A percentile compares a stretch with the other conserved stretches of the same genome.
phyloP scores from a whole-genome alignment of 2,113 vertebrate genomes.

The Globicephala melas region DNA sequence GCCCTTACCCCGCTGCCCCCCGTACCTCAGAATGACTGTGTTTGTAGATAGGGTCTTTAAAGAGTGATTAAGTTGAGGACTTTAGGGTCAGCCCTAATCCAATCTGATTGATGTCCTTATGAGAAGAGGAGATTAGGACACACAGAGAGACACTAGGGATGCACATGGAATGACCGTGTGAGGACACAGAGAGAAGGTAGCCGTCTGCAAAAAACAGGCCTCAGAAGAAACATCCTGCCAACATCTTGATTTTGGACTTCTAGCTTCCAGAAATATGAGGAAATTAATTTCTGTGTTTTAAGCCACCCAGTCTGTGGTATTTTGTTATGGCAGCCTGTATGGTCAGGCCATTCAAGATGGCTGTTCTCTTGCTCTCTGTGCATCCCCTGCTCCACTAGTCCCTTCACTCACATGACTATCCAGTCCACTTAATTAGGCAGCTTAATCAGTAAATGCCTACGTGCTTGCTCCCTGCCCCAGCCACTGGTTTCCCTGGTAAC shows the following conservation, averaged over 20 bases:
- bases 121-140: neutral
- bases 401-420: neutral
- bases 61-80: neutral
- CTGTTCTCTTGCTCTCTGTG: neutral
- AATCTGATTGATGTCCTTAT: neutral
- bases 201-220: neutral
- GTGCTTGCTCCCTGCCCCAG: neutral
- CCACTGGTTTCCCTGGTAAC: neutral
- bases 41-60: neutral
- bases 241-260: neutral
- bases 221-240: neutral
- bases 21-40: neutral
- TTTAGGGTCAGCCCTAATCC: neutral
- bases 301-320: neutral
- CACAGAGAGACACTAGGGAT: neutral
- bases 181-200: neutral
- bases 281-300: neutral
- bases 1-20: no score
- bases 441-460: neutral
- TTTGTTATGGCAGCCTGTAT: neutral
- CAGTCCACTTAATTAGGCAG: neutral
- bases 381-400: neutral
- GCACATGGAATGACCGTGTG: accelerated
- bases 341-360: neutral
- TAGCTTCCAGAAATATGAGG: neutral